Conservation (phyloP, 2,113 vertebrate genomes). For the Megaceryle maxima region DNA sequence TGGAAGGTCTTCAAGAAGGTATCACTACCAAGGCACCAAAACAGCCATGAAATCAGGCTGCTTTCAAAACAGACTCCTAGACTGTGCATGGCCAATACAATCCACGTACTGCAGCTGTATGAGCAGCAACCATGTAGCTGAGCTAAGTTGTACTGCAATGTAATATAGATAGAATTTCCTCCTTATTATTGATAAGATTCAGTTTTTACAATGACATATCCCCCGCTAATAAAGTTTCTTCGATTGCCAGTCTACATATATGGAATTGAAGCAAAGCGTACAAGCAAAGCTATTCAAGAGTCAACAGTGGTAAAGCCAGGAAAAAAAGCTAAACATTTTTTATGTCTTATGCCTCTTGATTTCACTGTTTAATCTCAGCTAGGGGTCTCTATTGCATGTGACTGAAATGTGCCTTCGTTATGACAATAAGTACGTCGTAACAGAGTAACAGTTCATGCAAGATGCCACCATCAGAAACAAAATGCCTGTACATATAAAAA, state of each 20-base stretch:
- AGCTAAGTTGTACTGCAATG: background rate
- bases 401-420: background rate
- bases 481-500: background rate
- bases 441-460: background rate
- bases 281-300: background rate
- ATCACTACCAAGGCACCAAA: background rate
- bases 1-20: background rate
- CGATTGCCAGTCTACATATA: background rate
- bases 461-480: background rate
- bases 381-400: rapidly evolving
- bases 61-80: background rate
- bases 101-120: background rate
- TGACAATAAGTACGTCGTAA: background rate
- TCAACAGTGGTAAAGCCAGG: background rate
- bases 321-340: background rate
- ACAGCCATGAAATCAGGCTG: background rate
- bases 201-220: background rate
- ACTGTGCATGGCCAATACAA: background rate
- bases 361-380: background rate
- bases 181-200: background rate
- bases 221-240: background rate
- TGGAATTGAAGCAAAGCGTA: background rate
- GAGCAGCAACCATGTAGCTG: background rate
- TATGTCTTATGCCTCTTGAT: background rate
- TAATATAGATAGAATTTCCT: background rate